Percentiles rank a stretch among this genome's conserved stretches.
Conservation (phyloP, 2,113 vertebrate species). For the Erythrocercus mccallii region DNA sequence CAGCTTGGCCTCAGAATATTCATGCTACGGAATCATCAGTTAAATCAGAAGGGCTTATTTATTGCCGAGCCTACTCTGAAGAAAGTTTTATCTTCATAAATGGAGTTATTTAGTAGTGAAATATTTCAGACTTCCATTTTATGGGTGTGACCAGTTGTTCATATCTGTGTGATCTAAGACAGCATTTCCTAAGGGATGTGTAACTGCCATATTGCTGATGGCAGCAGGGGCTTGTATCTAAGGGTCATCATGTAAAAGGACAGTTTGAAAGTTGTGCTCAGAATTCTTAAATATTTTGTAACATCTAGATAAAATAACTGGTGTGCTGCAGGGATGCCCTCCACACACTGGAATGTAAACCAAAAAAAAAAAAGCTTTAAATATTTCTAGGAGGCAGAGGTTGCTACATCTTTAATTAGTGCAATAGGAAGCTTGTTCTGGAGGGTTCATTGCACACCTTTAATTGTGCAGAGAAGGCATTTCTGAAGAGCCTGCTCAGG, state of each 20-base stretch:
- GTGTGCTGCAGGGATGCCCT: not conserved
- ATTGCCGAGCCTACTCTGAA: not conserved
- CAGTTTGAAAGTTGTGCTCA: not conserved
- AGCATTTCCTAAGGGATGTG: not conserved
- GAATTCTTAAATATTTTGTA: not conserved
- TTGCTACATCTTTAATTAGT: not conserved
- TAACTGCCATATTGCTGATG: not conserved
- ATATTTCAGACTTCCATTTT: not conserved
- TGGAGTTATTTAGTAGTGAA: not conserved
- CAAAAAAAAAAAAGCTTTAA: not conserved
- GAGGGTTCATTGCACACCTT: not conserved
- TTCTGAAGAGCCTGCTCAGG: not conserved
- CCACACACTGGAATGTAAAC: not conserved
- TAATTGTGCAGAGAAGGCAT: not conserved
- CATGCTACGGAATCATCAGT: not conserved
- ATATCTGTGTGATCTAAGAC: rapidly evolving
- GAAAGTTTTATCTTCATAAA: not conserved
- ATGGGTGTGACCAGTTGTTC: not conserved
- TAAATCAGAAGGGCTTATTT: not conserved
- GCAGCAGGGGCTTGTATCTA: not conserved
- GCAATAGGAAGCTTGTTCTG: not conserved
- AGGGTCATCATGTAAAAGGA: not conserved
- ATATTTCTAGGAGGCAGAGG: not conserved
- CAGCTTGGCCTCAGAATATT: not conserved
- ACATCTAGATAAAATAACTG: not conserved